Evolutionary conservation across 2,113 vertebrate genomes (phyloP).

Genomic region (Aegithalos caudatus): DNA sequence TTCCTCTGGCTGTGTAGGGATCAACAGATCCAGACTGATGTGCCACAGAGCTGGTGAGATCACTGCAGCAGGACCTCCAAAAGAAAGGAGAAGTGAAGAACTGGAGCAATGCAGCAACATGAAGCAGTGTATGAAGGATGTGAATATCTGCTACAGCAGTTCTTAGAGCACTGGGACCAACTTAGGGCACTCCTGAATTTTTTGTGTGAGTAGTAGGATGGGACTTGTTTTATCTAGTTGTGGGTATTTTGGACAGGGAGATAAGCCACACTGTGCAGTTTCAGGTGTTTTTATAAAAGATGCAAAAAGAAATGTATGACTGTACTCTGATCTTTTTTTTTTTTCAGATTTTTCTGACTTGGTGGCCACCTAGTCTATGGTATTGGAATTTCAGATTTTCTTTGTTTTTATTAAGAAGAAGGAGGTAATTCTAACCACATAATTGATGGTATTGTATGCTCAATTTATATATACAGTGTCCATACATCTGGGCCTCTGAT

Average conservation of each 20-base stretch:
- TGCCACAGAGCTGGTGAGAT: neutral
- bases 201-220: neutral
- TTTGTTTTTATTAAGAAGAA: neutral
- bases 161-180: neutral
- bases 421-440: neutral
- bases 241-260: neutral
- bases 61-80: neutral
- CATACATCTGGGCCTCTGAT: neutral
- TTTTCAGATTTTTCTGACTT: neutral
- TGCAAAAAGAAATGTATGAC: neutral
- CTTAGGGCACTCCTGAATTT: neutral
- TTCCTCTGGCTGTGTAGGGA: neutral
- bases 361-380: neutral
- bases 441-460: neutral
- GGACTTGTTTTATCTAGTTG: neutral
- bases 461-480: neutral
- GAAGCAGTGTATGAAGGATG: neutral
- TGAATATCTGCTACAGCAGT: neutral
- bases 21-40: neutral
- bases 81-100: neutral
- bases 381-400: neutral
- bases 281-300: neutral
- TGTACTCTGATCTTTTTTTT: neutral
- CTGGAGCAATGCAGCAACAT: rapidly evolving
- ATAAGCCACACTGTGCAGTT: neutral